Evolutionary conservation across 92 coral and sea anemone species (phyloP).

Genomic region (Desmophyllum pertusum): DNA sequence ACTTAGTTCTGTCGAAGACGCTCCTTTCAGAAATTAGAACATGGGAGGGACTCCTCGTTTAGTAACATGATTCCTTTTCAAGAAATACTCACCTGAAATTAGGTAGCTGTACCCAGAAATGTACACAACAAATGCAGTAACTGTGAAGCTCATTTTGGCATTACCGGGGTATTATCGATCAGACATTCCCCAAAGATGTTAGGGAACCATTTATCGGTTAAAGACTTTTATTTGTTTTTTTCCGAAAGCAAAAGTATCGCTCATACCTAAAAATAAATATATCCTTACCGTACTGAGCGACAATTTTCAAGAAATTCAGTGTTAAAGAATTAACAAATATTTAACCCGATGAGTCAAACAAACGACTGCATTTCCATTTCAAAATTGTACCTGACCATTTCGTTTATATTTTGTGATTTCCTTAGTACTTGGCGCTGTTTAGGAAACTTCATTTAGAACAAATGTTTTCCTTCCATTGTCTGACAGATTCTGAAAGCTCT

Average conservation of each 20-base stretch:
- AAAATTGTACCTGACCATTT: background rate
- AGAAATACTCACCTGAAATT: slow-evolving; percentile 23
- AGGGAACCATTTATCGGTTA: background rate
- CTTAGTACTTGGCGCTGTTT: background rate
- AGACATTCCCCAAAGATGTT: background rate
- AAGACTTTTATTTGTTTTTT: background rate
- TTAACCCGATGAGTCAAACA: background rate
- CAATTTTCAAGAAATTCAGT: background rate
- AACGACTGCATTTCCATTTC: background rate
- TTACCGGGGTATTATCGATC: background rate
- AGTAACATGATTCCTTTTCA: background rate
- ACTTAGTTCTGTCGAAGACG: background rate
- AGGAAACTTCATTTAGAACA: background rate
- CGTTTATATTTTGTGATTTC: background rate
- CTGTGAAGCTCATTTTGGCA: slow-evolving; percentile 12
- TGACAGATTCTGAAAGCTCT: slow-evolving; percentile 25
- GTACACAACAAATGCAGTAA: background rate
- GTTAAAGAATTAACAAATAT: background rate
- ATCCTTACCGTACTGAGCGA: background rate
- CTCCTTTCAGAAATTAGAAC: background rate
- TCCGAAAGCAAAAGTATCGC: background rate
- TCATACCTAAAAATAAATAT: background rate
- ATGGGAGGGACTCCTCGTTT: background rate
- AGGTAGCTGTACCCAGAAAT: slow-evolving; percentile 23
- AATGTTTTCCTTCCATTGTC: slow-evolving; percentile 10